A percentile compares a stretch with the other conserved stretches of the same genome.
These are phyloP conservation scores for Drosophila multiciliata DNA, from an alignment of 2,888 invertebrate species.

Conservation along the genomic window DNA sequence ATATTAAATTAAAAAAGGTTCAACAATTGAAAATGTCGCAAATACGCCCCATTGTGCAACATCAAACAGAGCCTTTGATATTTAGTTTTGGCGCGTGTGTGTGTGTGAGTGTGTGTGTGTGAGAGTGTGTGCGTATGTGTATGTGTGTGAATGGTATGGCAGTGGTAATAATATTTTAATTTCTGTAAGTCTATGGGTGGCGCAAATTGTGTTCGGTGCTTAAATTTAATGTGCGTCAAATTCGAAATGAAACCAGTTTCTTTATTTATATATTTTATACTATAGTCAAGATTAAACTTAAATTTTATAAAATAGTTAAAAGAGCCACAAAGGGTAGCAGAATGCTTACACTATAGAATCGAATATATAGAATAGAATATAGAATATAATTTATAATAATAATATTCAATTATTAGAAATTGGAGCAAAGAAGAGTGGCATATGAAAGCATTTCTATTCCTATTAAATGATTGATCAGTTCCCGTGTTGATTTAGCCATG, in stretches of 20 bases:
- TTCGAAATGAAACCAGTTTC: conserved; percentile 51
- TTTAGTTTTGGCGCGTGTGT: neutral
- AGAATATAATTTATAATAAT: no score
- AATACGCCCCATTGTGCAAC: conserved; percentile 44
- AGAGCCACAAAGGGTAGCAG: neutral
- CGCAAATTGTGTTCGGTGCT: conserved; percentile 32
- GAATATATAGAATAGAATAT: no score
- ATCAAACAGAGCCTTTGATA: conserved; percentile 24
- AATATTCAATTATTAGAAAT: no score
- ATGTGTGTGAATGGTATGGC: neutral
- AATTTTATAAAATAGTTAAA: neutral
- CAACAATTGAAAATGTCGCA: conserved; percentile 40
- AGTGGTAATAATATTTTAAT: conserved; percentile 39
- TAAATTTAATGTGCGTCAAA: conserved; percentile 60
- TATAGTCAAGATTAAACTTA: neutral
- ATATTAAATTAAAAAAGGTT: conserved; percentile 76
- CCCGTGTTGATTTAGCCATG: no score
- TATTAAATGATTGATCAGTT: no score
- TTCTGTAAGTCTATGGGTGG: neutral
- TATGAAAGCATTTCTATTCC: no score
- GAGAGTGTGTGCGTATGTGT: neutral
- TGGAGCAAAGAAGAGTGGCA: no score
- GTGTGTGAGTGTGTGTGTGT: neutral
- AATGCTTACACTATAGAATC: neutral
- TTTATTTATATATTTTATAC: neutral